These are phyloP conservation scores for Neoniphon sammara DNA, from an alignment of 2,797 vertebrate genomes.

Conservation along the genomic window DNA sequence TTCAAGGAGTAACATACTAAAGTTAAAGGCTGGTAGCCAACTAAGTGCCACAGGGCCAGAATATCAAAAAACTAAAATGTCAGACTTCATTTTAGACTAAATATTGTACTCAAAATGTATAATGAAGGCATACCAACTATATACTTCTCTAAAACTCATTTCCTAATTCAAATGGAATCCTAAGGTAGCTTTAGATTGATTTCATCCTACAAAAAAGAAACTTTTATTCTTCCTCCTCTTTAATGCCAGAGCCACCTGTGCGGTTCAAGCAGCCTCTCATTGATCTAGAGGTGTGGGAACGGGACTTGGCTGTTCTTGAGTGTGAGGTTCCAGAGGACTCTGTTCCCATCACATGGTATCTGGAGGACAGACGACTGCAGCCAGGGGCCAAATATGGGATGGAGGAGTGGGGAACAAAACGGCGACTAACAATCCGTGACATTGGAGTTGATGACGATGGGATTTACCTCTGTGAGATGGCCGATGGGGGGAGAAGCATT, in stretches of 20 bases:
- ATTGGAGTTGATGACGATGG: constrained; percentile 94
- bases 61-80: no score
- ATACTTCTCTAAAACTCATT: background rate
- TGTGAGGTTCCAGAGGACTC: constrained; percentile 96
- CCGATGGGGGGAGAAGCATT: constrained; percentile 93
- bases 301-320: constrained; percentile 92
- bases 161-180: background rate
- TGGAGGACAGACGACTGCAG: constrained; percentile 94
- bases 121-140: background rate
- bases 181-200: background rate
- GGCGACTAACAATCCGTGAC: constrained; percentile 92
- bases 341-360: constrained; percentile 94
- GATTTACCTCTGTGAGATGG: constrained; percentile 97
- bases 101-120: background rate
- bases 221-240: constrained; percentile 22
- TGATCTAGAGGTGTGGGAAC: constrained; percentile 93
- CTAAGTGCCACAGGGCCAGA: no score
- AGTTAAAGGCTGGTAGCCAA: no score
- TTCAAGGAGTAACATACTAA: background rate
- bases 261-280: constrained; percentile 92
- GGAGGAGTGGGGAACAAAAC: constrained; percentile 91
- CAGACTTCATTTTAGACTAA: background rate
- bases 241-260: constrained; percentile 88
- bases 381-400: constrained; percentile 96
- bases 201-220: background rate